Evolutionary conservation across 2,888 invertebrate species (phyloP), one percentile per base, ranked within the genome.

Genomic region (Caenorhabditis imperialis): DNA sequence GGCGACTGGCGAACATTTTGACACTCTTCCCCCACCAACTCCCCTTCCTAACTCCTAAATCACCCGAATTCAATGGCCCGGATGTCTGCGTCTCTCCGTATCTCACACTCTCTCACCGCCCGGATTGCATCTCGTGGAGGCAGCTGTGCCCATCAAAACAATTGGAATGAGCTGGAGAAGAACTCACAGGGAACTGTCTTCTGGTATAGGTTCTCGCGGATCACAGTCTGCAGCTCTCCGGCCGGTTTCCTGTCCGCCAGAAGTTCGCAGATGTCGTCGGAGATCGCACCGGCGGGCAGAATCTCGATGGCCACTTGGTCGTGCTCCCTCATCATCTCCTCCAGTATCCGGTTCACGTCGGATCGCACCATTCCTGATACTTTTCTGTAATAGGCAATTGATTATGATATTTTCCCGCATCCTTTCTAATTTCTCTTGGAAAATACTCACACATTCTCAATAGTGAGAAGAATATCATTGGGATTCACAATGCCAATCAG

Each of bases 181-280:
- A 62, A 82, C 84, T 81, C 81, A 88, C 89, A 89, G 38, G 92
- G 92, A 12, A 92, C 91, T 23, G 92, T 92, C 78, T 91, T 89
- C 81, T 91, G 88, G 86, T 92, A 92, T 61, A 92, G 88, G 86
- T 92, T 92, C 85, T 92, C 92, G 62, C 92, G 88, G 65, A 92
- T 92, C n/a, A 91, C 91, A 77, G 91, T 91, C 87, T 92, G 92
- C 45, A 92, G 89, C 73, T 91, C 91, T 35, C 51, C 48, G 4
- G 76, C 55, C 38, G 67, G 78, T 7, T 70, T 62, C 38, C 78
- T 73, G 53, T 85, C 84, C 2, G 78, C 74, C 7, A 86, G 69
- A 25, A 86, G 65, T 54, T 84, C 80, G 30, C 80, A 74, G 6
- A 86, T 77, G 40, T 86, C 84, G 33, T 78, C 76, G 4, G 81